Conservation (phyloP, 2,113 vertebrate species). For the Girardinichthys multiradiatus region DNA sequence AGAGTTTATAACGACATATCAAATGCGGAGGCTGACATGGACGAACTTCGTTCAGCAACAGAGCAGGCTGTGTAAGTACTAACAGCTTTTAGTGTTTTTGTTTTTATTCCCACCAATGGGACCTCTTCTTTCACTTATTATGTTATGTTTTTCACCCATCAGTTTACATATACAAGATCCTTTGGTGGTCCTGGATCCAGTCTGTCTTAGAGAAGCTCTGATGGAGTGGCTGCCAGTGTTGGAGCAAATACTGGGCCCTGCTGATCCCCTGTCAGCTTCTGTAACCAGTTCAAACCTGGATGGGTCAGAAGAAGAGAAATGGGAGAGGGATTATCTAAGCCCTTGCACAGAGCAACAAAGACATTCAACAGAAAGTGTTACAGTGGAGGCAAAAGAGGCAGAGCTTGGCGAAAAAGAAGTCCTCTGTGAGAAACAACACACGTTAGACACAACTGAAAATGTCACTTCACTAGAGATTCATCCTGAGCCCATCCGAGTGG, state of each 20-base stretch:
- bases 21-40: slow-evolving; percentile 78
- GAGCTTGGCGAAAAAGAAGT: slow-evolving; percentile 25
- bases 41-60: slow-evolving; percentile 85
- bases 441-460: slow-evolving; percentile 1
- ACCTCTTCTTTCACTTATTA: too few species aligned
- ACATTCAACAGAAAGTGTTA: slow-evolving; percentile 10
- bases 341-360: slow-evolving; percentile 31
- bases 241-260: slow-evolving; percentile 80
- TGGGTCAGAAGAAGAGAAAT: slow-evolving; percentile 44
- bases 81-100: background rate
- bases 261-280: slow-evolving; percentile 22
- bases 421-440: slow-evolving; percentile 1
- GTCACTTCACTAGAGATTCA: slow-evolving; percentile 8
- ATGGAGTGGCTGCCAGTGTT: slow-evolving; percentile 85
- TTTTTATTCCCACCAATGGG: background rate
- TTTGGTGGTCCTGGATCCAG: slow-evolving; percentile 86
- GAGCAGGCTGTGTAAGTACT: slow-evolving; percentile 85
- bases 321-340: slow-evolving; percentile 35
- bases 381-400: slow-evolving; percentile 33
- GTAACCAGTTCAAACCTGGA: slow-evolving; percentile 12
- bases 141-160: slow-evolving; percentile 14
- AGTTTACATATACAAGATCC: slow-evolving; percentile 91
- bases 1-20: slow-evolving; percentile 77
- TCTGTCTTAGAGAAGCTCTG: slow-evolving; percentile 78
- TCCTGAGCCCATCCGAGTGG: slow-evolving; percentile 71